Percentiles rank a stretch among this genome's conserved stretches.
These are phyloP conservation scores for Oreortyx pictus DNA, from an alignment of 2,797 vertebrate species.

Conservation along the genomic window DNA sequence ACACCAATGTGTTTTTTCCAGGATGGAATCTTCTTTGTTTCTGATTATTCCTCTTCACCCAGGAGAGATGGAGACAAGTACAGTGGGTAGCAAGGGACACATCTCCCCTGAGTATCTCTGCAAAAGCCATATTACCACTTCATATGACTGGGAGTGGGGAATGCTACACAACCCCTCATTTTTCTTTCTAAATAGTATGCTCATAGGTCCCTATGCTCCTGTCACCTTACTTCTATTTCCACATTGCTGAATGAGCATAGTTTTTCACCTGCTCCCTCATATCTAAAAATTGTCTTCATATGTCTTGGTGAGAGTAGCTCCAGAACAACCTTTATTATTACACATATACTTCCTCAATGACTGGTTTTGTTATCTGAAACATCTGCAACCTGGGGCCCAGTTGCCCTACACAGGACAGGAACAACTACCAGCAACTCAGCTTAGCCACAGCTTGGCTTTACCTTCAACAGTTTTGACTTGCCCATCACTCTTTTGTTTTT, in stretches of 20 bases:
- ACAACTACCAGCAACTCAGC: background rate
- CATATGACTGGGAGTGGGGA: background rate
- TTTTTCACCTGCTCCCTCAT: slow-evolving; percentile 33
- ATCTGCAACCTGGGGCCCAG: slow-evolving; percentile 10
- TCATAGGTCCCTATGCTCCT: background rate
- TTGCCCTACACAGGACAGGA: background rate
- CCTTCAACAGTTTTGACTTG: background rate
- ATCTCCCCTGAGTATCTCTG: background rate
- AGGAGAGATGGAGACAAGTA: background rate
- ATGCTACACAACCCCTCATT: background rate
- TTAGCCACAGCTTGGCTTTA: background rate
- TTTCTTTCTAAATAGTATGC: background rate
- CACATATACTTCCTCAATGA: background rate
- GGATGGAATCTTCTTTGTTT: background rate
- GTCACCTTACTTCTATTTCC: background rate
- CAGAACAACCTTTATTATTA: slow-evolving; percentile 17
- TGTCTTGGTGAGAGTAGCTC: background rate
- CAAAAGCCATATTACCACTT: background rate
- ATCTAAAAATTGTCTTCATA: slow-evolving; percentile 27
- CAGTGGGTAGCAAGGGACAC: background rate
- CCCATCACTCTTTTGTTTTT: background rate
- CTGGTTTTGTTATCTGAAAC: slow-evolving; percentile 33
- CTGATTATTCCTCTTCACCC: background rate
- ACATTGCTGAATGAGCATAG: slow-evolving; percentile 16
- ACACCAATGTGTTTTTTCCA: background rate